Percentiles rank a stretch among this genome's conserved stretches.
Evolutionary conservation across 2,797 vertebrate species (phyloP).

Genomic region (Staurois parvus): DNA sequence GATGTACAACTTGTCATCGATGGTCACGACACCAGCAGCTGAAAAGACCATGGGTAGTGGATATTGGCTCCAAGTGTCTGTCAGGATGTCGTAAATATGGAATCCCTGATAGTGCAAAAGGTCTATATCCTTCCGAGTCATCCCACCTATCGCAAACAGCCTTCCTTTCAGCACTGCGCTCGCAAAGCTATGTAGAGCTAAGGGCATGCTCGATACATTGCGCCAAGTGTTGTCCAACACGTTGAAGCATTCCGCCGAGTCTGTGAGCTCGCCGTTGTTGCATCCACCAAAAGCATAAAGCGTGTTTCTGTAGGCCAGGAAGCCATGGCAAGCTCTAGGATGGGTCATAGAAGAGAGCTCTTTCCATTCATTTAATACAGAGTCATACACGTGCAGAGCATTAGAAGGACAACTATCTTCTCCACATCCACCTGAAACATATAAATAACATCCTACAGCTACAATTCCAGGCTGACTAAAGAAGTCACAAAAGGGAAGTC

Average conservation of each 20-base stretch:
- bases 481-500: slow-evolving; percentile 78
- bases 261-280: slow-evolving; percentile 76
- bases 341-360: slow-evolving; percentile 76
- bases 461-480: slow-evolving; percentile 81
- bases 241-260: slow-evolving; percentile 80
- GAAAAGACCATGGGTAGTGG: slow-evolving; percentile 75
- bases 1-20: slow-evolving; percentile 81
- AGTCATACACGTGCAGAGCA: slow-evolving; percentile 76
- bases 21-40: slow-evolving; percentile 78
- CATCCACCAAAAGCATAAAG: slow-evolving; percentile 82
- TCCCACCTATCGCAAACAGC: slow-evolving; percentile 83
- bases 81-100: slow-evolving; percentile 81
- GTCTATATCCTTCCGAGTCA: slow-evolving; percentile 77
- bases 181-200: slow-evolving; percentile 80
- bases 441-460: slow-evolving; percentile 77
- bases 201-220: slow-evolving; percentile 72
- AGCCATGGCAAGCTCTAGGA: slow-evolving; percentile 80
- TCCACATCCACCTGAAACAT: slow-evolving; percentile 81
- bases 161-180: slow-evolving; percentile 75
- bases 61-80: slow-evolving; percentile 80
- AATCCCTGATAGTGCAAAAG: slow-evolving; percentile 69
- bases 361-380: slow-evolving; percentile 73
- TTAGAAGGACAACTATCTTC: slow-evolving; percentile 78
- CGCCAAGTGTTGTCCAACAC: slow-evolving; percentile 72
- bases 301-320: slow-evolving; percentile 75